Conservation (phyloP, 2,113 vertebrate genomes). For the Marmota flaviventris region DNA sequence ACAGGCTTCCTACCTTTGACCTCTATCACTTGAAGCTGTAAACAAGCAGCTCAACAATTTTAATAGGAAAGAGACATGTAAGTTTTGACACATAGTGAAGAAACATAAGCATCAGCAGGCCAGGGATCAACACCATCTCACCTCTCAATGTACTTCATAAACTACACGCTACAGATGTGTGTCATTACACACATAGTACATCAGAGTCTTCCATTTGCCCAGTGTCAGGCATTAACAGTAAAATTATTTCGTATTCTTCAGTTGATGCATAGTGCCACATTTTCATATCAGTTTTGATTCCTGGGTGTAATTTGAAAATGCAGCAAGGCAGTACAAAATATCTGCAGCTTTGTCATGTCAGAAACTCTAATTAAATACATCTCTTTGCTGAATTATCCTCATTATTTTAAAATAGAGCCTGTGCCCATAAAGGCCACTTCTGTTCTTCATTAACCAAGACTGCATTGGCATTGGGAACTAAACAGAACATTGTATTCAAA, state of each 20-base stretch:
- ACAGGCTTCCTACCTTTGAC: background rate
- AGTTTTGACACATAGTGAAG: background rate
- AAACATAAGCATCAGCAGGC: background rate
- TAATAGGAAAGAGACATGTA: background rate
- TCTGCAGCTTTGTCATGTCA: conserved; percentile 67
- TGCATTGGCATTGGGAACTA: conserved; percentile 28
- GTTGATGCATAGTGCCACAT: background rate
- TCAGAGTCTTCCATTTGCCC: background rate
- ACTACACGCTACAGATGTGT: background rate
- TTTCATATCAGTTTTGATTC: background rate
- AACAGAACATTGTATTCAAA: conserved; percentile 69
- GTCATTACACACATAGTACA: too few relatives aligned
- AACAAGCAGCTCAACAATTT: background rate
- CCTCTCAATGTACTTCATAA: background rate
- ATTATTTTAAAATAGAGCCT: conserved; percentile 78
- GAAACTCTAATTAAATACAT: conserved; percentile 74
- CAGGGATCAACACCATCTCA: background rate
- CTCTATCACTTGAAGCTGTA: background rate
- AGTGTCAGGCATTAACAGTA: background rate
- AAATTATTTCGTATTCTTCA: background rate
- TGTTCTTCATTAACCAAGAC: conserved; percentile 77
- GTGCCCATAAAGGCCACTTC: conserved; percentile 70
- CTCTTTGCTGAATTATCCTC: conserved; percentile 64
- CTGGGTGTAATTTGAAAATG: conserved; percentile 33
- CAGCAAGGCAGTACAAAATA: conserved; percentile 58